Base-by-base conservation (phyloP, 2,888 invertebrate species). In the Drosophila recens region DNA sequence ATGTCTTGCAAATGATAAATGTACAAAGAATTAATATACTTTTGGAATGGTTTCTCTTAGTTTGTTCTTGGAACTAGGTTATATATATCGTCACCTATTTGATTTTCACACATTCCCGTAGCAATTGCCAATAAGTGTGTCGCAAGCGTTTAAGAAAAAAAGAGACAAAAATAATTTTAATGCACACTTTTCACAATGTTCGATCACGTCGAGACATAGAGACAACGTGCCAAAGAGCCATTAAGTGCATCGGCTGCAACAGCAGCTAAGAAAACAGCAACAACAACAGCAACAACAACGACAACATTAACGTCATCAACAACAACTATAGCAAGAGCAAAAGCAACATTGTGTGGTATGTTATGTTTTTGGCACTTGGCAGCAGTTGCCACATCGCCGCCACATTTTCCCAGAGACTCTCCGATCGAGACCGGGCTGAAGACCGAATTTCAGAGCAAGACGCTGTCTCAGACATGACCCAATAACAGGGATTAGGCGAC, bases 311-410 rank as follows among this genome's bases (percentile, higher is more conserved):
- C 65, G 33, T 15, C 63, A 57, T 20, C 54, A 38, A 54, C 49
- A 62, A 17, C 75, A 65, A 54, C 75, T 57, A 36, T 65, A 63
- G 46, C 66, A 57, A 15, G 58, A 62, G 36, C 67, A 67, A 36
- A 54, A 48, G 17, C 51, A 67, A 51, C 43, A 27, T 36, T 66
- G 67, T 67, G 27, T 71, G 79, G 72, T 86, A 71, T 87, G 75
- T 73, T 87, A 78, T 87, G 79, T 82, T 84, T 84, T 84, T 87
- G 84, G 87, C 84, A 84, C 84, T 84, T 84, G 82, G 87, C 75
- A 69, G 84, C 66, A 67, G 74, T 81, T 86, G 72, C 86, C 86
- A 84, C 82, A 83, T 82, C 79, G 87, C 77, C 78, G 71, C 75
- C 75, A 82, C 81, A 83, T 85, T 87, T 85, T 85, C 84, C 84